Base-by-base conservation (phyloP, 2,888 invertebrate species). In the Ptychoptera contaminata region DNA sequence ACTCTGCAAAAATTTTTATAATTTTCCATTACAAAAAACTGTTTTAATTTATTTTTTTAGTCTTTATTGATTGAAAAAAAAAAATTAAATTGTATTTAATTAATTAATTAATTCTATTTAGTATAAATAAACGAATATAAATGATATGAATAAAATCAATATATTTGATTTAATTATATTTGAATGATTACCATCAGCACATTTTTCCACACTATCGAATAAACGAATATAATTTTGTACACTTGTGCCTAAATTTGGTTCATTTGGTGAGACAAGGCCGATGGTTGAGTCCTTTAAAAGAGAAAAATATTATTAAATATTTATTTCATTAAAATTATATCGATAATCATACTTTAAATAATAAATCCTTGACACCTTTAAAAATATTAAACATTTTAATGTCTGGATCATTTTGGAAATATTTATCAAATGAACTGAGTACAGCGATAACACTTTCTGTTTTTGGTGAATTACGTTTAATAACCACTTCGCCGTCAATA, bases 401-500 rank as follows among this genome's bases (percentile, higher is more conserved):
- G 53, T 68, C 68, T 0, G 61, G 67, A 0, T 58, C 61, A 42
- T 15, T 38, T 46, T 49, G 49, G 35, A 53, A 50, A 42, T 53
- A 53, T 31, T 37, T 42, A 40, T 54, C 53, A 8, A 52, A 47
- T 14, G 54, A 48, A 10, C 44, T 16, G 1, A 53, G 39, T 11
- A 48, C 50, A 47, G 51, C 50, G 31, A 56, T 52, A 48, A 57
- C 55, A 16, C 52, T 54, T 23, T 48, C 47, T 7, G 53, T 57
- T 47, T 59, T 61, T 1, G 51, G 9, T 46, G 53, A 55, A 35
- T 54, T 52, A 11, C 68, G 65, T 52, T 69, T 67, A 0, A 69
- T 58, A 8, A 76, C 54, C n/a, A 79, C 68, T 61, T 77, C 78
- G 12, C 75, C 74, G 49, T 76, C 74, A 2, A 76, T 73, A 1